Evolutionary conservation across 1,140 invertebrate genomes (phyloP), one percentile per base, ranked within the genome.

Genomic region (Danaus melanippus): DNA sequence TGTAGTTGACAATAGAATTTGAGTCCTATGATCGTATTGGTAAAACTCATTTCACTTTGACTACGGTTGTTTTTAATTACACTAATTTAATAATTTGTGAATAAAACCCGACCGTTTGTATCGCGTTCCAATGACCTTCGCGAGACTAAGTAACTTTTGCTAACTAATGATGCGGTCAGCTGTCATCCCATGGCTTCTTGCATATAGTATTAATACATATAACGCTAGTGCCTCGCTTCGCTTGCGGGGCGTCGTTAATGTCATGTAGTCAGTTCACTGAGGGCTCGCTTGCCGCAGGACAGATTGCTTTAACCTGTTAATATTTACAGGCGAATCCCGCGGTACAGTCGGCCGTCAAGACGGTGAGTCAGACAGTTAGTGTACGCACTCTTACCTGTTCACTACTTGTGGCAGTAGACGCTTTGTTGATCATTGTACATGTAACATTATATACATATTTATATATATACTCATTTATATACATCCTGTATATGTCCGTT

Each of bases 311-410:
- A 81, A 78, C 76, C 59, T 78, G 64, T 81, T 65, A 84, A 78
- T 85, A 84, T 87, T 92, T 92, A 54, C 86, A 95, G 92, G 92
- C 93, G 9, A 95, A 95, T 87, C 93, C 94, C 64, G 93, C 93
- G 66, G 89, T 95, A 74, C 94, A 93, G 88, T 93, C 91, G 66
- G 93, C 93, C 67, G 92, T 95, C 44, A 94, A 94, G 89, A 91
- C 92, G 82, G 93, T 95, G 89, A 92, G 90, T 90, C 50, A 43
- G 49, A 49, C 43, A 48, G 58, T 61, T 51, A 44, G 52, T 58
- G 12, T 64, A 43, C 53, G 52, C 15, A 43, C 65, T 60, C 56
- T 64, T 66, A 50, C 52, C 49, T 71, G 71, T 71, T 75, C 67
- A 75, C 69, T 62, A 70, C 69, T 80, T 72, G 71, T 79, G 74